These are phyloP conservation scores for Dissostichus mawsoni DNA, from an alignment of 2,113 vertebrate species.

Conservation along the genomic window DNA sequence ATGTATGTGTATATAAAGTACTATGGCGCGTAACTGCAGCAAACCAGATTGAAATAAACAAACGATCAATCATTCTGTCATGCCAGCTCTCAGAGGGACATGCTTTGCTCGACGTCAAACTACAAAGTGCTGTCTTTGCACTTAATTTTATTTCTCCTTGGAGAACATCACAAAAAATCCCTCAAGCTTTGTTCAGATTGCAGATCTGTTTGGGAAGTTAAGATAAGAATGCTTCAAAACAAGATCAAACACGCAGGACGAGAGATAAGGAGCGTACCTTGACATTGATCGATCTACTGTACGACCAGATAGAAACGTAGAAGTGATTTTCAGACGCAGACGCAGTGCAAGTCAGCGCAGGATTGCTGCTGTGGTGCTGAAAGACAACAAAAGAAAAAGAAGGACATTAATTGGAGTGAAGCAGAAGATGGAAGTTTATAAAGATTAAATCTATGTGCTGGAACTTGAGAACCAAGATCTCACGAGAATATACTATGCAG, in stretches of 20 bases:
- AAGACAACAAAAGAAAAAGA: conserved; percentile 3
- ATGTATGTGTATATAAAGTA: background rate
- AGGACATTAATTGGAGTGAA: background rate
- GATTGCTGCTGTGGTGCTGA: conserved; percentile 6
- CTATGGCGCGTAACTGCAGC: background rate
- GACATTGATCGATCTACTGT: conserved; percentile 10
- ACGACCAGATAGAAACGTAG: conserved; percentile 21
- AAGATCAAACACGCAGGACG: conserved; percentile 64
- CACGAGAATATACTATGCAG: background rate
- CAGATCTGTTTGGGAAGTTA: conserved; percentile 14
- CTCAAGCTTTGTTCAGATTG: conserved; percentile 32
- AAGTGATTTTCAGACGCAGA: background rate
- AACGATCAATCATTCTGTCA: conserved; percentile 44
- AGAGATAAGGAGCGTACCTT: conserved; percentile 44
- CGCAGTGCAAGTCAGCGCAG: conserved; percentile 54
- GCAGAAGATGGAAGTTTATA: background rate
- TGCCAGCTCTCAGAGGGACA: conserved; percentile 17
- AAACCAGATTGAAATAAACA: conserved; percentile 14
- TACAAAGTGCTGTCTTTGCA: background rate
- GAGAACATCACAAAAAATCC: conserved; percentile 16
- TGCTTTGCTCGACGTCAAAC: conserved; percentile 9
- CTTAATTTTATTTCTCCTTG: conserved; percentile 37
- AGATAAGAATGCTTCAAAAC: conserved; percentile 53
- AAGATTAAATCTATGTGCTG: background rate
- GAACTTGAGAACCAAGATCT: background rate